Percentiles rank a stretch among this genome's conserved stretches.
phyloP scores from a whole-genome alignment of 2,797 vertebrate genomes.

The Hemibagrus guttatus region DNA sequence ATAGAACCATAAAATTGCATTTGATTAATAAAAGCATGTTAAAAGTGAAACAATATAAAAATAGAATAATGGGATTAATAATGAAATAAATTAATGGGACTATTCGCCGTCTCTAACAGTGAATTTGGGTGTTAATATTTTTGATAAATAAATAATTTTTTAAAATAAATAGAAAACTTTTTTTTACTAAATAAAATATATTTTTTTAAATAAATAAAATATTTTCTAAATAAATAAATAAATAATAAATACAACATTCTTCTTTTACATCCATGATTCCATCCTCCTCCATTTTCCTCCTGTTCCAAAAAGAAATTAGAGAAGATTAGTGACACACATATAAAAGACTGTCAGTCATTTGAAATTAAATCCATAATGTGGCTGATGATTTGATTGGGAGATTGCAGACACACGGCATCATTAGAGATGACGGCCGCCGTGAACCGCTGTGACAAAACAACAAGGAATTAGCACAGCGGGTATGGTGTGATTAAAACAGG shows the following conservation, averaged over 20 bases:
- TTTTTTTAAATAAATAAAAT: background rate
- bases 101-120: background rate
- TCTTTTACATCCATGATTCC: background rate
- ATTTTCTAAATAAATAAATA: background rate
- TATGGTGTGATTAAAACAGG: constrained; percentile 51
- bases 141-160: background rate
- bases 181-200: background rate
- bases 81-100: background rate
- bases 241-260: too few species aligned
- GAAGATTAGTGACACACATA: constrained; percentile 71
- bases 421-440: constrained; percentile 57
- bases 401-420: constrained; percentile 66
- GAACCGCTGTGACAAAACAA: constrained; percentile 54
- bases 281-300: constrained; percentile 25
- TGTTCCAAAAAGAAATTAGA: constrained; percentile 65
- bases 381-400: constrained; percentile 67
- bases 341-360: constrained; percentile 80
- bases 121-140: background rate
- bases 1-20: background rate
- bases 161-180: background rate
- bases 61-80: too few species aligned
- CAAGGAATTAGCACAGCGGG: constrained; percentile 55
- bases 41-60: too few species aligned
- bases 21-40: background rate
- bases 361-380: constrained; percentile 74